Evolutionary conservation across 2,797 vertebrate genomes (phyloP), one percentile per base, ranked within the genome.

Genomic region (Gambelia wislizenii): DNA sequence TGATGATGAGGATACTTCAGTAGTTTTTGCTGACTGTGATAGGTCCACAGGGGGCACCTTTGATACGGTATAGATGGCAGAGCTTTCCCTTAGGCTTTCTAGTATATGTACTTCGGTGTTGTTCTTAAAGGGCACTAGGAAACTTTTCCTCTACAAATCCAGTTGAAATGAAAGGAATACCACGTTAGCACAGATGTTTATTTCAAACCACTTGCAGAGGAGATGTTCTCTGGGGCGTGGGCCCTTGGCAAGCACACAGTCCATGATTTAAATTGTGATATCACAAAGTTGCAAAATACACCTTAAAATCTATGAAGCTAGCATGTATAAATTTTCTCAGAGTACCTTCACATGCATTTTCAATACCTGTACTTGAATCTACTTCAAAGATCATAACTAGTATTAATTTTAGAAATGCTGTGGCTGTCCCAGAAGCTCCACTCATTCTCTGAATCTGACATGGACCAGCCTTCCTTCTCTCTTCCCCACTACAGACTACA

Each of bases 41-140:
- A 49, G 76, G 85, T 22, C 44, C 1, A 0, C 1, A 6, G 42
- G 77, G 54, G 33, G 76, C n/a, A 56, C 30, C 20, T 0, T 52
- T 67, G 20, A 39, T 79, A 84, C 8, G 4, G 42, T 59, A n/a
- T 80, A 12, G 14, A 49, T 30, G 30, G 18, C 86, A 83, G 64
- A 88, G 70, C 39, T 83, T 67, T 86, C 75, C 54, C 78, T 83
- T 89, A 78, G 82, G 84, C n/a, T 79, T 89, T 84, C 61, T 49
- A 72, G 56, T n/a, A n/a, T n/a, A n/a, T n/a, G n/a, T 64, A 79
- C 13, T 76, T 79, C 25, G 5, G 14, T 69, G 54, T 89, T 89
- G 70, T 89, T 82, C 79, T 89, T 64, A 76, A 86, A 86, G 69
- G 59, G n/a, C 72, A 89, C 81, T 89, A 67, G 36, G 78, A 86